Evolutionary conservation across 2,113 vertebrate species (phyloP), one percentile per base, ranked within the genome.

Genomic region (Platichthys stellatus): DNA sequence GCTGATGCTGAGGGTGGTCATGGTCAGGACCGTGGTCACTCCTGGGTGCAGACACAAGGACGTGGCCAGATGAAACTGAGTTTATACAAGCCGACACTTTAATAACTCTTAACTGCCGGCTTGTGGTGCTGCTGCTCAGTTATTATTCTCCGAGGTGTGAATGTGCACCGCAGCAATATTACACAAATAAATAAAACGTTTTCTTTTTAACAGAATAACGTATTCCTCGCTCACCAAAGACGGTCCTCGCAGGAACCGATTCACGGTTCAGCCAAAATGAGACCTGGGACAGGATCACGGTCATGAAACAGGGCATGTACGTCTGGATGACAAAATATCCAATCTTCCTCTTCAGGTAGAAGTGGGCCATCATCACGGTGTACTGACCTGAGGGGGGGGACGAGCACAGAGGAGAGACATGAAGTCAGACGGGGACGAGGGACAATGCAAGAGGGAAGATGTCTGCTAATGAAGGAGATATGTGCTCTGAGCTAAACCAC

Each of bases 291-390:
- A 99, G 92, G 78, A 99, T 98, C 70, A 99, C 97, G 0, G 98
- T 99, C 97, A 99, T 98, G 84, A 99, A 97, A 90, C 98, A 99
- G 54, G 98, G 98, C 89, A 99, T 97, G 86, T 99, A 99, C 0
- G 97, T 98, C 93, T 99, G 98, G 88, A 99, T 98, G 90, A 99
- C 96, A 76, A 99, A 99, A 93, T 99, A 99, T 38, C 97, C 97
- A 4, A 99, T 98, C 93, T 98, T 99, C 89, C 98, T 96, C 92
- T 99, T 98, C 92, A 99, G 92, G 87, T 96, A 96, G 91, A 99
- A 99, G 84, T 99, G 96, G 26, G 96, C 96, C 83, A 96, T 98
- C 97, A 99, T 98, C 69, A 99, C 96, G 0, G 97, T 98, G 74
- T 99, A 99, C 92, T 98, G 96, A 7, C 98, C 97, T 99, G 92